Percentiles rank a stretch among this genome's conserved stretches.
Evolutionary conservation across 2,888 invertebrate species (phyloP).

Genomic region (Helobdella robusta): DNA sequence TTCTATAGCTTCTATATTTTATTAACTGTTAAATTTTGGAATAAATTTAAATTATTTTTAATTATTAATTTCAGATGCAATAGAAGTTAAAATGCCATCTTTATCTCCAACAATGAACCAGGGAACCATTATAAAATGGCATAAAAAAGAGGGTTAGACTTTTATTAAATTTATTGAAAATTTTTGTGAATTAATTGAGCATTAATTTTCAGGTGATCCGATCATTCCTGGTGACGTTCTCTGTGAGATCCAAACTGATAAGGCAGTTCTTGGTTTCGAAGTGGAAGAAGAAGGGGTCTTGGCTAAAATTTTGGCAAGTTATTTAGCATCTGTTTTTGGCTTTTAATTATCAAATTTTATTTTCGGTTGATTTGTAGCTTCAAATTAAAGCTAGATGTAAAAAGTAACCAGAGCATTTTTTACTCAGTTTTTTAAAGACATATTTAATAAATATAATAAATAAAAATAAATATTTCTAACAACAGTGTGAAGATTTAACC

Average conservation of each 20-base stretch:
- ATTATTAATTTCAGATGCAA: slow-evolving; percentile 23
- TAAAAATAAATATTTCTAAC: too few relatives aligned
- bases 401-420: background rate
- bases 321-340: background rate
- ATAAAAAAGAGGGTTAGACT: slow-evolving; percentile 54
- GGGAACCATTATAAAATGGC: slow-evolving; percentile 91
- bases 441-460: background rate
- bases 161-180: background rate
- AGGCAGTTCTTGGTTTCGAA: slow-evolving; percentile 97
- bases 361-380: slow-evolving; percentile 1
- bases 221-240: slow-evolving; percentile 56
- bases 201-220: slow-evolving; percentile 71
- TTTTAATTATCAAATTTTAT: background rate
- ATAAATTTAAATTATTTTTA: too few relatives aligned
- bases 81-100: slow-evolving; percentile 63
- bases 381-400: background rate
- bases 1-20: too few relatives aligned
- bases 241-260: slow-evolving; percentile 87
- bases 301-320: slow-evolving; percentile 73
- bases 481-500: too few relatives aligned
- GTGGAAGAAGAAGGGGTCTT: slow-evolving; percentile 94
- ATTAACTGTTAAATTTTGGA: too few relatives aligned
- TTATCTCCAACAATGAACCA: slow-evolving; percentile 93
- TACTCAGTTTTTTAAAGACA: background rate
- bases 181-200: slow-evolving; percentile 66